Evolutionary conservation across 1,140 invertebrate species (phyloP).

Genomic region (Dendroctonus valens): DNA sequence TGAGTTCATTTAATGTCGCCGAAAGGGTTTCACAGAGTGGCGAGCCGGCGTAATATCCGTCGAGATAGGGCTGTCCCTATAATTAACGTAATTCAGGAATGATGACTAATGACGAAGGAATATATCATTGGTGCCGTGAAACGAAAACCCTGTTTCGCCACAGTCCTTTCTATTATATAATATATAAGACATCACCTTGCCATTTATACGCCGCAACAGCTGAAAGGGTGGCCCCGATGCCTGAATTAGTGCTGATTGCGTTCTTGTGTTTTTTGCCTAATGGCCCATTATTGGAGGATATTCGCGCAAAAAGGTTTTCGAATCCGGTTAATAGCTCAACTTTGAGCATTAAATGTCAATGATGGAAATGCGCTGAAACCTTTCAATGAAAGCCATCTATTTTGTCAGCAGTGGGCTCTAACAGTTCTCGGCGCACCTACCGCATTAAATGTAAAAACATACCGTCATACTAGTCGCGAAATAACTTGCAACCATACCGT

Average conservation of each 20-base stretch:
- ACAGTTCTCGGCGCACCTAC: too few relatives aligned
- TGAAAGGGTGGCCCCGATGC: slow-evolving; percentile 31
- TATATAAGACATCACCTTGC: slow-evolving; percentile 38
- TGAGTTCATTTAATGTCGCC: slow-evolving; percentile 19
- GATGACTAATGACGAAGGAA: slow-evolving; percentile 45
- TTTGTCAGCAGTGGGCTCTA: too few relatives aligned
- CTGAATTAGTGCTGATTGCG: slow-evolving; percentile 32
- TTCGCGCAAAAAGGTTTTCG: slow-evolving; percentile 12
- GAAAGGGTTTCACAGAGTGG: slow-evolving; percentile 12
- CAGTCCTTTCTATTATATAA: slow-evolving; percentile 37
- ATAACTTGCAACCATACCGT: background rate
- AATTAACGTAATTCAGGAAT: slow-evolving; percentile 41
- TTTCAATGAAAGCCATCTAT: too few relatives aligned
- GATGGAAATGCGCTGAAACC: background rate
- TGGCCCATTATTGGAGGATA: slow-evolving; percentile 30
- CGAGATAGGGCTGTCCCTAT: slow-evolving; percentile 20
- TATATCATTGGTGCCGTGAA: slow-evolving; percentile 43
- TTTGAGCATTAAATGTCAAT: background rate
- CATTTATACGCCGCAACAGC: slow-evolving; percentile 28
- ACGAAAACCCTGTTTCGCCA: slow-evolving; percentile 40
- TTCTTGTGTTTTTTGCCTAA: slow-evolving; percentile 35
- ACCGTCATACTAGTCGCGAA: too few relatives aligned
- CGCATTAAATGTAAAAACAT: too few relatives aligned
- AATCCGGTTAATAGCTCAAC: slow-evolving; percentile 6
- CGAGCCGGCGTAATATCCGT: slow-evolving; percentile 22